Conservation (phyloP, 2,797 vertebrate species). For the Hippocampus kuda region DNA sequence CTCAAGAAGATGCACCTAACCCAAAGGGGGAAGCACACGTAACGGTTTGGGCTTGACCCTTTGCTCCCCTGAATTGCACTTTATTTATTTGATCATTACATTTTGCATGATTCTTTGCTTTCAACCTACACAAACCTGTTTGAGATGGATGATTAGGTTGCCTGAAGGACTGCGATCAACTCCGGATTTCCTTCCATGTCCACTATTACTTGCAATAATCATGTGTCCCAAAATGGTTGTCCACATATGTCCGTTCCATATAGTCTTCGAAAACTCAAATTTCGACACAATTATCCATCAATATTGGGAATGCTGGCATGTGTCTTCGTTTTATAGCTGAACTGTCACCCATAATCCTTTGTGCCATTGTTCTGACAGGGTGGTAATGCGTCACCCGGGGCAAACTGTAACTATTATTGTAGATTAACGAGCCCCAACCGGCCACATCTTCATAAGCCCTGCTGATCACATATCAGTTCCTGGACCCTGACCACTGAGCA, state of each 20-base stretch:
- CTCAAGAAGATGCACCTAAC: too few species aligned
- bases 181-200: too few species aligned
- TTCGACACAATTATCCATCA: background rate
- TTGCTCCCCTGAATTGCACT: too few species aligned
- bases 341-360: constrained; percentile 24
- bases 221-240: background rate
- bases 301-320: constrained; percentile 6
- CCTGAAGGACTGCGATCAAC: too few species aligned
- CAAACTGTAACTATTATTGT: constrained; percentile 48
- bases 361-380: constrained; percentile 29
- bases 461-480: constrained; percentile 25
- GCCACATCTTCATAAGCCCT: constrained; percentile 40
- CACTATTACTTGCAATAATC: too few species aligned
- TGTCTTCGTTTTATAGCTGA: constrained; percentile 13
- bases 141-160: too few species aligned
- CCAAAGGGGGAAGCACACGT: too few species aligned
- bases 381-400: constrained; percentile 37
- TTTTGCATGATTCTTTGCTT: background rate
- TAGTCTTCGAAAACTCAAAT: too few species aligned
- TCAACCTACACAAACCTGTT: too few species aligned
- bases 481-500: constrained; percentile 34
- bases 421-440: constrained; percentile 46
- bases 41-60: too few species aligned
- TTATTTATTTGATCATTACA: too few species aligned
- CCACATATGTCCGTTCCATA: background rate